Evolutionary conservation across 2,888 invertebrate genomes (phyloP).

Genomic region (Drosophila histrio): DNA sequence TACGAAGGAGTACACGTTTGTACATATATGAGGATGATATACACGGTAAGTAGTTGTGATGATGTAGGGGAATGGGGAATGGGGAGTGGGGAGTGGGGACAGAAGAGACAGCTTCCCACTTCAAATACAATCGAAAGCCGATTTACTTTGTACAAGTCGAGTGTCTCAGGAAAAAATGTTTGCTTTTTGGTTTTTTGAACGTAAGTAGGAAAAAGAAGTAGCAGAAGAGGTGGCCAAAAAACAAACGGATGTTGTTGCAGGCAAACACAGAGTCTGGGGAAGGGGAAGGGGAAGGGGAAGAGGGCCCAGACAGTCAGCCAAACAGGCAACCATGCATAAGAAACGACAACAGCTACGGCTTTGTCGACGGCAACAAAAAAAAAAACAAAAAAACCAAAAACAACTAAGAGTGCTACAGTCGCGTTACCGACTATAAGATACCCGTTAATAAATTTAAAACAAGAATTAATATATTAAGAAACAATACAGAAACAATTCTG

Average conservation of each 20-base stretch:
- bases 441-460: not conserved
- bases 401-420: not conserved
- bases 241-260: conserved; percentile 63
- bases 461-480: no score
- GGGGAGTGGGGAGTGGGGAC: not conserved
- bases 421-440: not conserved
- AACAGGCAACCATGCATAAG: conserved; percentile 53
- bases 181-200: conserved; percentile 61
- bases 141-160: conserved; percentile 72
- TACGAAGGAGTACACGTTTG: conserved; percentile 1
- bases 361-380: conserved; percentile 29
- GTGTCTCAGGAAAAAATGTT: conserved; percentile 69
- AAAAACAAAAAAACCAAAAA: conserved; percentile 5
- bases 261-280: conserved; percentile 35
- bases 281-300: not conserved
- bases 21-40: conserved; percentile 1
- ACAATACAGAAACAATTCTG: no score
- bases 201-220: not conserved
- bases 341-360: conserved; percentile 60
- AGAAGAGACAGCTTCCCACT: conserved; percentile 32
- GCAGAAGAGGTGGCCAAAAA: conserved; percentile 50
- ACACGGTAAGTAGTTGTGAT: conserved; percentile 25
- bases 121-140: conserved; percentile 76
- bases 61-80: not conserved
- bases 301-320: conserved; percentile 15